Evolutionary conservation across 2,797 vertebrate genomes (phyloP).

Genomic region (Furcifer pardalis): DNA sequence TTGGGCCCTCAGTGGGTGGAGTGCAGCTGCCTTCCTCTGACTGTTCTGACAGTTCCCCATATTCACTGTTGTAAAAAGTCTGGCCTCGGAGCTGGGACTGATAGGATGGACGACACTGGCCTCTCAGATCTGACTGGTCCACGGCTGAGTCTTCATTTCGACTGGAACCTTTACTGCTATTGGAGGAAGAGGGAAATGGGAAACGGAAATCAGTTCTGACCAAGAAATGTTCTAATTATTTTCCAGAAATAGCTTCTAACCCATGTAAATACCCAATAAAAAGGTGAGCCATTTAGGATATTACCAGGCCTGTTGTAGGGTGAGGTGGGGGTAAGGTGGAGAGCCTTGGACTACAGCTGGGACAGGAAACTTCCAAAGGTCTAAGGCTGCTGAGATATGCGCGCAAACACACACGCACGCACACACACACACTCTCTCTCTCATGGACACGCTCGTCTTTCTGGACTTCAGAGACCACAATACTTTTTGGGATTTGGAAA

Average conservation of each 20-base stretch:
- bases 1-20: conserved; percentile 60
- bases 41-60: conserved; percentile 88
- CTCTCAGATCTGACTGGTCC: conserved; percentile 71
- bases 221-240: conserved; percentile 9
- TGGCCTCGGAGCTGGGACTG: conserved; percentile 86
- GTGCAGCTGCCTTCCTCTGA: conserved; percentile 67
- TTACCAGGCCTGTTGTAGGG: background rate
- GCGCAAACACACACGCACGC: no score
- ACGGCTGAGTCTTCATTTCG: conserved; percentile 79
- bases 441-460: no score
- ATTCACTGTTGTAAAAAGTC: conserved; percentile 98
- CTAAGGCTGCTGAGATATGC: no score
- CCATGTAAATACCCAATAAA: conserved; percentile 2
- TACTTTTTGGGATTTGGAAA: no score
- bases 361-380: no score
- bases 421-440: no score
- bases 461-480: no score
- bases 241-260: conserved; percentile 22
- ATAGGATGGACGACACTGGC: conserved; percentile 75
- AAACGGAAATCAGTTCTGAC: conserved; percentile 33
- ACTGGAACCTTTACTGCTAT: conserved; percentile 79
- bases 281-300: background rate
- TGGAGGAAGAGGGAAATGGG: conserved; percentile 42
- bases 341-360: background rate
- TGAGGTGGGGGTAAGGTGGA: background rate